Evolutionary conservation across 2,113 vertebrate genomes (phyloP).

Genomic region (Paratilapia polleni): DNA sequence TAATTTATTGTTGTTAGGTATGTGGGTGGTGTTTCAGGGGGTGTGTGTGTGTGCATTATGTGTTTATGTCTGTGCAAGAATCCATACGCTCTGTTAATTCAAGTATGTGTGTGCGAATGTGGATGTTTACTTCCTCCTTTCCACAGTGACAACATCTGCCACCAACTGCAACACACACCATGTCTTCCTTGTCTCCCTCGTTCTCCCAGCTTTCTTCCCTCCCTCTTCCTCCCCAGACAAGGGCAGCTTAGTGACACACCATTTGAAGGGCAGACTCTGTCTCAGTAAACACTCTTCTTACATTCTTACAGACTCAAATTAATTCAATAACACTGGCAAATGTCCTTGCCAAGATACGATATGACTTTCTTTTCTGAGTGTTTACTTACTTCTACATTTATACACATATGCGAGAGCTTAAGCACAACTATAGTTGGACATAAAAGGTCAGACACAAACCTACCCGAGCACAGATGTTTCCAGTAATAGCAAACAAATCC

Average conservation of each 20-base stretch:
- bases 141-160: constrained; percentile 61
- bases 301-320: constrained; percentile 54
- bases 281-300: constrained; percentile 47
- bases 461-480: constrained; percentile 42
- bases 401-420: neutral
- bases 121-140: constrained; percentile 45
- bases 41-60: neutral
- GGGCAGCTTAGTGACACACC: constrained; percentile 54
- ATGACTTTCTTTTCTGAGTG: constrained; percentile 50
- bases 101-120: constrained; percentile 15
- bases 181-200: neutral
- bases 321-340: constrained; percentile 65
- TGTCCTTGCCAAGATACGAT: constrained; percentile 61
- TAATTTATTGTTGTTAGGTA: neutral
- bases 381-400: constrained; percentile 36
- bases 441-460: constrained; percentile 8
- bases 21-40: neutral
- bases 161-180: constrained; percentile 33
- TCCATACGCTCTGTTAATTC: constrained; percentile 31
- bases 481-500: constrained; percentile 33
- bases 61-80: neutral
- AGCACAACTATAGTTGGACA: neutral
- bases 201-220: neutral
- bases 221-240: constrained; percentile 33
- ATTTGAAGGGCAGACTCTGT: constrained; percentile 68